Evolutionary conservation across 2,888 invertebrate genomes (phyloP).

Genomic region (Papilio elwesi): DNA sequence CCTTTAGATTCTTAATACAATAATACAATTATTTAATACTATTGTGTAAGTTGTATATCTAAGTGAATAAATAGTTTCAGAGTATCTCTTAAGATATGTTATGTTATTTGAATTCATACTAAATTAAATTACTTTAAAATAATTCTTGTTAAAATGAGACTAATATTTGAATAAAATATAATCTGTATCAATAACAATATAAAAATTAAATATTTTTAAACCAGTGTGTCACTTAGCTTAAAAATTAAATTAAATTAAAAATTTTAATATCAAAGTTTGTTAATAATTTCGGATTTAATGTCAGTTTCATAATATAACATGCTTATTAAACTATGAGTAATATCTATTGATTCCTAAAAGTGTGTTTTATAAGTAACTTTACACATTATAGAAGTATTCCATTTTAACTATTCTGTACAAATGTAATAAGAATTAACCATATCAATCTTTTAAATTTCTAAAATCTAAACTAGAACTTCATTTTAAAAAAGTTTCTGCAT

Average conservation of each 20-base stretch:
- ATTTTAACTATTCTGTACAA: conserved; percentile 31
- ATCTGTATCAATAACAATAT: conserved; percentile 26
- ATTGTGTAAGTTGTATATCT: conserved; percentile 41
- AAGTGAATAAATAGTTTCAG: conserved; percentile 32
- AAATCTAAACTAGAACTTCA: conserved; percentile 36
- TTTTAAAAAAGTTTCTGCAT: conserved; percentile 41
- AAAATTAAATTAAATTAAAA: conserved; percentile 12
- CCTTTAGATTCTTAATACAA: conserved; percentile 68
- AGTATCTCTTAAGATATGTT: conserved; percentile 17
- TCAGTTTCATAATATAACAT: conserved; percentile 17
- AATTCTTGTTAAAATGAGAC: conserved; percentile 22
- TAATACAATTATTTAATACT: conserved; percentile 52
- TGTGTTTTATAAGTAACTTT: conserved; percentile 1
- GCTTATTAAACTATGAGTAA: conserved; percentile 5
- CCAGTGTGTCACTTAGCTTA: conserved; percentile 40
- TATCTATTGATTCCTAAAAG: conserved; percentile 1
- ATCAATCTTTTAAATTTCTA: conserved; percentile 19
- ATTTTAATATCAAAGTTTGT: conserved; percentile 6
- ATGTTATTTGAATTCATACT: conserved; percentile 29
- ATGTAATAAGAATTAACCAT: conserved; percentile 29
- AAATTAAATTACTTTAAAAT: conserved; percentile 40
- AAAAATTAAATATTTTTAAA: conserved; percentile 35
- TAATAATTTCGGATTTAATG: conserved; percentile 12
- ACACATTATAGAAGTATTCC: background rate
- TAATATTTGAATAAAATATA: conserved; percentile 37